Base-by-base conservation (phyloP, 1,140 invertebrate species). In the Lycorma delicatula region DNA sequence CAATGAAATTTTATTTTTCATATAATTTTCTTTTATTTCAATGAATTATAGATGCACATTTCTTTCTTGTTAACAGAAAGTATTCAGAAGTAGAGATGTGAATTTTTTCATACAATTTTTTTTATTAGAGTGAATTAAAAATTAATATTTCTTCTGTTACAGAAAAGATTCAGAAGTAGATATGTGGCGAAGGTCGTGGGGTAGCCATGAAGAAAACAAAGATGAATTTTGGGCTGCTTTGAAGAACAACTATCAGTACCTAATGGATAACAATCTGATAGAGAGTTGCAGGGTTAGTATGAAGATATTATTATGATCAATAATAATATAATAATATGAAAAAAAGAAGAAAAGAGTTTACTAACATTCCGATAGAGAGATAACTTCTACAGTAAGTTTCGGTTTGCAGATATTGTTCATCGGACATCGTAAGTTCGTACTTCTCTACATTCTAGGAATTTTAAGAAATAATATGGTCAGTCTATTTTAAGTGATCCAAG, bases 201-300 rank as follows among this genome's bases (percentile, higher is more conserved):
- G 81, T 57, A 85, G 79, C 22, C 57, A 29, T 46, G 60, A 64
- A 23, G 79, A 71, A 38, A 77, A 74, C 60, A 82, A 82, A 72
- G 85, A 93, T 74, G 90, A 93, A 68, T 88, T 93, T 66, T 93
- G 91, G 89, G 86, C 87, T 61, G 83, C 89, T 41, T 82, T 93
- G 65, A 69, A 73, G 54, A 85, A 89, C 66, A 87, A 88, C 73
- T 93, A 95, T 74, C 85, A 93, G 70, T 95, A 90, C 71, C 88
- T 95, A 67, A 93, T 95, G 91, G 89, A 93, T 72, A 92, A 89
- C 70, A 86, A 92, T 68, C 83, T 94, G 56, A 88, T 93, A 59
- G 89, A 93, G 68, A 85, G 83, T 62, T 94, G 90, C 76, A 84
- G 82, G 73, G 86, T 85, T 70, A 72, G 41, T 44, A 1, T 9